A percentile compares a stretch with the other conserved stretches of the same genome.
Conservation (phyloP, 2,797 vertebrate species). For the Pseudocheirus occidentalis region DNA sequence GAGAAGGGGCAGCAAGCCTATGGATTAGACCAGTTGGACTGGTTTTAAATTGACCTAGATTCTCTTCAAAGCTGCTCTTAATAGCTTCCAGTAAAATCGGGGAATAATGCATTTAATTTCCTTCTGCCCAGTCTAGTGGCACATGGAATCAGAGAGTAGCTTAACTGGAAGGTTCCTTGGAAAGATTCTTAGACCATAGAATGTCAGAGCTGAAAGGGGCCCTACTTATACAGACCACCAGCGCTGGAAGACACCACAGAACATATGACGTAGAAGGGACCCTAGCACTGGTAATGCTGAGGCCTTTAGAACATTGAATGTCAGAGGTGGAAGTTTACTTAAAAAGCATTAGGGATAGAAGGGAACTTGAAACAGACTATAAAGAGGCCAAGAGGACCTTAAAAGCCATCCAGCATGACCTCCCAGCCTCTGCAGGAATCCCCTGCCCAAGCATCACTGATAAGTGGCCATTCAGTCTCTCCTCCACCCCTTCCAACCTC, state of each 20-base stretch:
- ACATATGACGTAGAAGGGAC: neutral
- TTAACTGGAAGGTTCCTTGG: neutral
- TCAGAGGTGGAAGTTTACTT: neutral
- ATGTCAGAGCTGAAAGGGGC: neutral
- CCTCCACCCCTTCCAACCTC: neutral
- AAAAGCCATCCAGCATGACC: neutral
- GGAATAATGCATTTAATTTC: neutral
- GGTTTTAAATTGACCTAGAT: constrained; percentile 1
- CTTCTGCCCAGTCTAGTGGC: neutral
- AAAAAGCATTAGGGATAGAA: neutral
- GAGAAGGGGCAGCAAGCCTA: neutral
- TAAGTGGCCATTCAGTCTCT: neutral
- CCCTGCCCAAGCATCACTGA: neutral
- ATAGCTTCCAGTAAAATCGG: neutral
- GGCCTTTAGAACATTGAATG: neutral
- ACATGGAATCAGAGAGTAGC: neutral
- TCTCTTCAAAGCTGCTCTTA: neutral
- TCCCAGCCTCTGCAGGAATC: neutral
- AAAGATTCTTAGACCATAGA: neutral
- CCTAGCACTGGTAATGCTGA: neutral
- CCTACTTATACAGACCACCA: neutral
- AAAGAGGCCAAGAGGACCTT: neutral
- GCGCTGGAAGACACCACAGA: neutral
- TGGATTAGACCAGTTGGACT: neutral
- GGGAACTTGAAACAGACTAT: neutral